Conservation (phyloP, 92 coral and sea anemone genomes). For the Epizoanthus fatuus region DNA sequence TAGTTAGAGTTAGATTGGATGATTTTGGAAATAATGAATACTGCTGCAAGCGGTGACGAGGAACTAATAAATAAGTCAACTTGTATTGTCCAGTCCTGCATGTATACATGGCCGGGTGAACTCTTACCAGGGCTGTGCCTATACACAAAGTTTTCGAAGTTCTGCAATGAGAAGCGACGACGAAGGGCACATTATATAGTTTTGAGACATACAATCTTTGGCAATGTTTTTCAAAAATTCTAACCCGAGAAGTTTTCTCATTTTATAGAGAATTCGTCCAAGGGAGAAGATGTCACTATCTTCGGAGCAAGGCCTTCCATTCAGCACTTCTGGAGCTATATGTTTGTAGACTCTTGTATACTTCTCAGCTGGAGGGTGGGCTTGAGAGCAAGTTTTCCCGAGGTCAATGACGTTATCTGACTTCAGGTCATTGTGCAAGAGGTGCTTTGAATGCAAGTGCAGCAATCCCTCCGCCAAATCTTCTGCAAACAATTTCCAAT, state of each 20-base stretch:
- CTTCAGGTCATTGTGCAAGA: constrained; percentile 14
- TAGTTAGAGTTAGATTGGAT: too few species aligned
- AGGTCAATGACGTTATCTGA: constrained; percentile 9
- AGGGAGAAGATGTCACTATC: constrained; percentile 42
- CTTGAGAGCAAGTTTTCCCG: not conserved
- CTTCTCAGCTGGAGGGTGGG: constrained; percentile 13
- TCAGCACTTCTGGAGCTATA: constrained; percentile 25
- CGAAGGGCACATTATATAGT: constrained; percentile 4
- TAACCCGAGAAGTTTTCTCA: not conserved
- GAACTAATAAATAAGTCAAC: too few species aligned
- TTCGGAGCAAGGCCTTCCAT: constrained; percentile 11
- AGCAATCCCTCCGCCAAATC: constrained; percentile 10
- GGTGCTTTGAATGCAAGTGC: not conserved
- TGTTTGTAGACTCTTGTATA: not conserved
- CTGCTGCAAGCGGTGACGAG: too few species aligned
- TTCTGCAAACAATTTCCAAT: not conserved
- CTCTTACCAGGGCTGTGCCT: too few species aligned
- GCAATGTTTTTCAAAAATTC: constrained; percentile 3
- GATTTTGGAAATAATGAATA: too few species aligned
- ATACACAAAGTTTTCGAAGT: too few species aligned
- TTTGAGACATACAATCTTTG: not conserved
- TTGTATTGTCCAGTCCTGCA: too few species aligned
- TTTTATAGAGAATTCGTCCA: constrained; percentile 1
- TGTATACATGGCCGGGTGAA: too few species aligned
- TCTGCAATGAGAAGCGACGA: not conserved